phyloP scores from a whole-genome alignment of 1,140 invertebrate genomes.

The Coptotermes formosanus region DNA sequence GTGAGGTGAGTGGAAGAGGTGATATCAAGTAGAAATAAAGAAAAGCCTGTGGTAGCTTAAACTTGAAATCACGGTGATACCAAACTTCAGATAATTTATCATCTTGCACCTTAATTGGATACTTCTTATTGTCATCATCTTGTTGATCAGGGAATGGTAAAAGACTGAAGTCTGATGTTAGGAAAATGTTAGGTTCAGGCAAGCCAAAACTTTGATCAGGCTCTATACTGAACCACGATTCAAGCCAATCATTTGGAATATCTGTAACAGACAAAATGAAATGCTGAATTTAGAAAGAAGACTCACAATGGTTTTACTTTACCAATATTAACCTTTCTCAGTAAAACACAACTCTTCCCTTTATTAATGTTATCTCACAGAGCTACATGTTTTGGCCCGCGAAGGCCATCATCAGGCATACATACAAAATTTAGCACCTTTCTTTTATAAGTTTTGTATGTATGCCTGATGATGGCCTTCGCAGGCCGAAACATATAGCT shows the following conservation, averaged over 20 bases:
- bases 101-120: constrained; percentile 63
- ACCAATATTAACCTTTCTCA: too few relatives aligned
- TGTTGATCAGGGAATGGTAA: not conserved
- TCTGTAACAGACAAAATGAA: constrained; percentile 41
- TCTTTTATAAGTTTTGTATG: too few relatives aligned
- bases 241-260: constrained; percentile 62
- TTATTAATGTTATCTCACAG: too few relatives aligned
- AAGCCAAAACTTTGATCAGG: constrained; percentile 27
- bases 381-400: too few relatives aligned
- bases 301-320: too few relatives aligned
- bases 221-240: constrained; percentile 21
- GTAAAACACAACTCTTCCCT: too few relatives aligned
- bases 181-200: constrained; percentile 70
- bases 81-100: constrained; percentile 69
- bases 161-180: constrained; percentile 45
- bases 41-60: constrained; percentile 76
- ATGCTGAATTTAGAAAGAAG: too few relatives aligned
- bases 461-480: too few relatives aligned
- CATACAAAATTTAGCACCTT: too few relatives aligned
- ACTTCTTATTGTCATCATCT: constrained; percentile 40
- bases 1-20: constrained; percentile 55
- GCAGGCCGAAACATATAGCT: too few relatives aligned
- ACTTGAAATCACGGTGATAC: constrained; percentile 84
- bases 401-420: too few relatives aligned
- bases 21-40: constrained; percentile 73